These are phyloP conservation scores for Apantesis nais DNA, from an alignment of 2,888 invertebrate genomes.

Conservation along the genomic window DNA sequence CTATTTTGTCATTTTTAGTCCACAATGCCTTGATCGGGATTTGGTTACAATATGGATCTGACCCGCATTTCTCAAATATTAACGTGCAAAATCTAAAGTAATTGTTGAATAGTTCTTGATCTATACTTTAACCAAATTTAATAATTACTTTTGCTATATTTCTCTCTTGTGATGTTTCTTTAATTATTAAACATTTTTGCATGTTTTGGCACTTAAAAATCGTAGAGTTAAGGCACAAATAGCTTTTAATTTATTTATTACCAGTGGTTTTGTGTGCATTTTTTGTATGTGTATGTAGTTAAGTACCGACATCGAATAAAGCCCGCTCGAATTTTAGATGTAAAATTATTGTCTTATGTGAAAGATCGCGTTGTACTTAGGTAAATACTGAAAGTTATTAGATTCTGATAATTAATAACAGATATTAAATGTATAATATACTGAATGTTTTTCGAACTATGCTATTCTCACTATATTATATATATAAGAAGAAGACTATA, in stretches of 20 bases:
- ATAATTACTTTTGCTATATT: neutral
- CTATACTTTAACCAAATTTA: neutral
- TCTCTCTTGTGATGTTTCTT: neutral
- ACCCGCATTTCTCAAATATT: neutral
- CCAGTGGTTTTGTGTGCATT: conserved; percentile 7
- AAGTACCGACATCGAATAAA: neutral
- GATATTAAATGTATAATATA: too few species aligned
- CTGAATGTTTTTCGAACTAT: too few species aligned
- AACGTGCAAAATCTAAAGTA: neutral
- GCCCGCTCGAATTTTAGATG: neutral
- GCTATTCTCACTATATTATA: too few species aligned
- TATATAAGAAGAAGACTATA: too few species aligned
- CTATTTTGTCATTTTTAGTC: neutral
- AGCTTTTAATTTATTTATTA: conserved; percentile 4
- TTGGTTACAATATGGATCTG: neutral
- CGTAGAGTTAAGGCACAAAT: conserved; percentile 14
- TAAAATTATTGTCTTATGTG: neutral
- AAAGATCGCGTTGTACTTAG: neutral
- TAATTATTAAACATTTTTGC: neutral
- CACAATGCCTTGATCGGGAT: neutral
- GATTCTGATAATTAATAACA: neutral
- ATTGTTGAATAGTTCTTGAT: neutral
- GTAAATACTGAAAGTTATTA: neutral
- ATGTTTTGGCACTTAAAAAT: conserved; percentile 1
- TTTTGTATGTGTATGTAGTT: conserved; percentile 4